Percentiles rank a stretch among this genome's conserved stretches.
These are phyloP conservation scores for Corythornis vintsioides DNA, from an alignment of 2,113 vertebrate species.

Conservation along the genomic window DNA sequence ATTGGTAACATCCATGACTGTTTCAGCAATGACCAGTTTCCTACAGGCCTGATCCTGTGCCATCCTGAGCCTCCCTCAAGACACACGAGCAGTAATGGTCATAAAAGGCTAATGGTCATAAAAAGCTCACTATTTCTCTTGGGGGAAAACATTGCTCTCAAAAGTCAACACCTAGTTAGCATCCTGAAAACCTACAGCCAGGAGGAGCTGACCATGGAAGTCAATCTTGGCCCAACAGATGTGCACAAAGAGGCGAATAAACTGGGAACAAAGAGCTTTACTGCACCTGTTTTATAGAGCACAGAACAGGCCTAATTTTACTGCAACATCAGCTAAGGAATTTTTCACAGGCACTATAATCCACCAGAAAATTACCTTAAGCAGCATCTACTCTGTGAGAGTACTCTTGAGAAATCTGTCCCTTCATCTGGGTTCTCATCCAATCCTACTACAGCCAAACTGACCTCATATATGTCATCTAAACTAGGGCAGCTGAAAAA, in stretches of 20 bases:
- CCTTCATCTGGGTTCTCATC: conserved; percentile 35
- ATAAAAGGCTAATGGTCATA: background rate
- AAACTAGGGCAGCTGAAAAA: conserved; percentile 28
- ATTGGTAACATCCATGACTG: background rate
- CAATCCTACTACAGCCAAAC: background rate
- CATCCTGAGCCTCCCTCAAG: background rate
- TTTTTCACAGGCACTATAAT: conserved; percentile 61
- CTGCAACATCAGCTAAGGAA: conserved; percentile 31
- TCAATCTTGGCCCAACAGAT: conserved; percentile 23
- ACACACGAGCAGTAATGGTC: accelerated
- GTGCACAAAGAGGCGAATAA: background rate
- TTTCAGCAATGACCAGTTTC: background rate
- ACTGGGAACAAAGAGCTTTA: background rate
- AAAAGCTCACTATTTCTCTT: background rate
- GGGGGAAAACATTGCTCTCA: background rate
- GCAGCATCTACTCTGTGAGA: conserved; percentile 39
- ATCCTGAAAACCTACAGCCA: background rate
- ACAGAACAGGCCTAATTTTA: conserved; percentile 26
- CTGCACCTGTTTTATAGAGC: conserved; percentile 39
- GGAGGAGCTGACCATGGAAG: background rate
- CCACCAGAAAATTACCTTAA: conserved; percentile 61
- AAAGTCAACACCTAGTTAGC: conserved; percentile 46
- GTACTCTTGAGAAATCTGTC: conserved; percentile 35
- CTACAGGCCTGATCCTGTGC: background rate
- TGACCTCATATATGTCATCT: background rate